Evolutionary conservation across 2,888 invertebrate species (phyloP).

Genomic region (Parascotia fuliginaria): DNA sequence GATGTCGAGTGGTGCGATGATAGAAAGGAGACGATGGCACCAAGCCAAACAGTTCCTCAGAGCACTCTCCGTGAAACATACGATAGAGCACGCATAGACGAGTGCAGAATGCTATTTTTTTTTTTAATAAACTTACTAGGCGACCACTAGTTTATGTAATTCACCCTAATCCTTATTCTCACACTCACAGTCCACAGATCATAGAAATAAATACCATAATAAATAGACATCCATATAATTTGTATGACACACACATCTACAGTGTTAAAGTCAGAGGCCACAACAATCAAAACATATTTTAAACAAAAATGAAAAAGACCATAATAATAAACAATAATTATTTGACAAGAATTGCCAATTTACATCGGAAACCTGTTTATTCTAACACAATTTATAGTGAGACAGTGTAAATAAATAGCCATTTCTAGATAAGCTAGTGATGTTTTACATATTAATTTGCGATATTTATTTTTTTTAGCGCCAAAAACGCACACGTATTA

Average conservation of each 20-base stretch:
- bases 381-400: slow-evolving; percentile 2
- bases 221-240: not conserved
- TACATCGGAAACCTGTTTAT: not conserved
- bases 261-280: slow-evolving; percentile 12
- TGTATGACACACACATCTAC: too few relatives aligned
- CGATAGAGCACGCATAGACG: too few relatives aligned
- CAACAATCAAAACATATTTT: not conserved
- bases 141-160: too few relatives aligned
- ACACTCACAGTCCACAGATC: too few relatives aligned
- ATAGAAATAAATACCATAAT: too few relatives aligned
- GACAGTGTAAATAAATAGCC: slow-evolving; percentile 7
- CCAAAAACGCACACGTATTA: not conserved
- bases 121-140: too few relatives aligned
- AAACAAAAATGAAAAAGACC: not conserved
- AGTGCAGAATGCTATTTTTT: too few relatives aligned
- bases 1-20: too few relatives aligned
- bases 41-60: too few relatives aligned
- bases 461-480: slow-evolving; percentile 25
- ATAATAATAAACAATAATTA: slow-evolving; percentile 1
- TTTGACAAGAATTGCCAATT: slow-evolving; percentile 4
- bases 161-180: too few relatives aligned
- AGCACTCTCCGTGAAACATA: too few relatives aligned
- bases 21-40: too few relatives aligned
- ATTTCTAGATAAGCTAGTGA: slow-evolving; percentile 1
- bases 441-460: slow-evolving; percentile 10